Percentiles rank a stretch among this genome's conserved stretches.
These are phyloP conservation scores for Allolobophora icterica DNA, from an alignment of 2,888 invertebrate species.

Conservation along the genomic window DNA sequence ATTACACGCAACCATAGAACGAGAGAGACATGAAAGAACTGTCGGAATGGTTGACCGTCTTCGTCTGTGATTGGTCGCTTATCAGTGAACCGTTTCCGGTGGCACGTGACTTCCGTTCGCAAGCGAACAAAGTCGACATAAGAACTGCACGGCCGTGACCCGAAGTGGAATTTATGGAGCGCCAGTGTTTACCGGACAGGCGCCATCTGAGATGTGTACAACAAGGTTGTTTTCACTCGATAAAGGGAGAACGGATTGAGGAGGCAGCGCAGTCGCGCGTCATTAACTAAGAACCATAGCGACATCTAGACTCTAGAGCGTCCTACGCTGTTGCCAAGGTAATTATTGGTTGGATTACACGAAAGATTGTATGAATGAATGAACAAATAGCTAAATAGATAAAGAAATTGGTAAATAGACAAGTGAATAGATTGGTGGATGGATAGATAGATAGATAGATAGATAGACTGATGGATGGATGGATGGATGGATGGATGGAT, in stretches of 20 bases:
- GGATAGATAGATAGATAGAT: no score
- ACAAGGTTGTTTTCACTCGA: not conserved
- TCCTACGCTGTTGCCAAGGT: not conserved
- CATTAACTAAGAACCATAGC: not conserved
- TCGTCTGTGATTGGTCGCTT: not conserved
- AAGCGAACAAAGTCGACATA: not conserved
- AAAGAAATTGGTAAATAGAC: not conserved
- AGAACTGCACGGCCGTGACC: not conserved
- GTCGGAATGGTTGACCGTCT: not conserved
- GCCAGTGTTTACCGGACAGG: not conserved
- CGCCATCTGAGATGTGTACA: not conserved
- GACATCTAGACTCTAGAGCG: no score
- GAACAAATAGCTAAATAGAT: not conserved
- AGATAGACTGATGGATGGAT: no score
- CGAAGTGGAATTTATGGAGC: not conserved
- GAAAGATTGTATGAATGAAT: not conserved
- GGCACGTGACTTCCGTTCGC: not conserved
- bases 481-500: no score
- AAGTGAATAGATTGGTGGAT: no score
- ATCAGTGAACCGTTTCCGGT: not conserved
- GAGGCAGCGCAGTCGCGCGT: not conserved
- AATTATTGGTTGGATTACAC: not conserved
- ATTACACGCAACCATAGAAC: no score
- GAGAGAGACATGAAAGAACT: no score
- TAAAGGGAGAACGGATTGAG: not conserved